These are phyloP conservation scores for Aphrophora alni DNA, from an alignment of 2,888 invertebrate genomes.

Conservation along the genomic window DNA sequence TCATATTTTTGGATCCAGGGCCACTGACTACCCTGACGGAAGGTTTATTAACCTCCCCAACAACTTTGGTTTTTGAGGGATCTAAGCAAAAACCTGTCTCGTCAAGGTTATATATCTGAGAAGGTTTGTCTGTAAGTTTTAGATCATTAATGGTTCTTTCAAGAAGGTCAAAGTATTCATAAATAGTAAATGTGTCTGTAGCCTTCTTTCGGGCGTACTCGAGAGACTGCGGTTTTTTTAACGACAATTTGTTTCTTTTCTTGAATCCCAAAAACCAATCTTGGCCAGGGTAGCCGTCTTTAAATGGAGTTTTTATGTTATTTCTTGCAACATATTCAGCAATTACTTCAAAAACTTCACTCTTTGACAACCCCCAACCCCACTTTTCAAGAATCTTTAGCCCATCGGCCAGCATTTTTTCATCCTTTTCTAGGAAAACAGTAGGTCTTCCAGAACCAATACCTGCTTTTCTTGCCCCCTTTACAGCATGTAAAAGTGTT, in stretches of 20 bases:
- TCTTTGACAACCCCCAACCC: conserved; percentile 49
- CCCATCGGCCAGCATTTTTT: too few species aligned
- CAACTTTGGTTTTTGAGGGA: conserved; percentile 44
- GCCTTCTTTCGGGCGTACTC: conserved; percentile 52
- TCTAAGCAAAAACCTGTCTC: conserved; percentile 49
- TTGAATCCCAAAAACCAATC: conserved; percentile 52
- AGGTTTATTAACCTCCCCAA: conserved; percentile 34
- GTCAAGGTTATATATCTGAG: conserved; percentile 50
- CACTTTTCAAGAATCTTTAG: too few species aligned
- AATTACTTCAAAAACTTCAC: conserved; percentile 52
- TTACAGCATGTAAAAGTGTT: too few species aligned
- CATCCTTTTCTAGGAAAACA: too few species aligned
- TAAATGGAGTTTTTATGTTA: conserved; percentile 50
- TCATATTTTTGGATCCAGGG: conserved; percentile 26
- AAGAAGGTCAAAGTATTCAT: conserved; percentile 53
- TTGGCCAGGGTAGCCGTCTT: conserved; percentile 50
- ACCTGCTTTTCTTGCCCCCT: too few species aligned
- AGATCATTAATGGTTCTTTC: conserved; percentile 29
- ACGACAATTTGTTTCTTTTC: conserved; percentile 51
- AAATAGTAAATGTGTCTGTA: conserved; percentile 48
- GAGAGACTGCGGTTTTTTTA: conserved; percentile 54
- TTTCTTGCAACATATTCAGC: conserved; percentile 50
- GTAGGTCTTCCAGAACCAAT: too few species aligned
- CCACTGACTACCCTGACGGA: conserved; percentile 4
- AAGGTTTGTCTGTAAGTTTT: conserved; percentile 49